phyloP scores from a whole-genome alignment of 2,888 invertebrate genomes.

The Pterostichus madidus region DNA sequence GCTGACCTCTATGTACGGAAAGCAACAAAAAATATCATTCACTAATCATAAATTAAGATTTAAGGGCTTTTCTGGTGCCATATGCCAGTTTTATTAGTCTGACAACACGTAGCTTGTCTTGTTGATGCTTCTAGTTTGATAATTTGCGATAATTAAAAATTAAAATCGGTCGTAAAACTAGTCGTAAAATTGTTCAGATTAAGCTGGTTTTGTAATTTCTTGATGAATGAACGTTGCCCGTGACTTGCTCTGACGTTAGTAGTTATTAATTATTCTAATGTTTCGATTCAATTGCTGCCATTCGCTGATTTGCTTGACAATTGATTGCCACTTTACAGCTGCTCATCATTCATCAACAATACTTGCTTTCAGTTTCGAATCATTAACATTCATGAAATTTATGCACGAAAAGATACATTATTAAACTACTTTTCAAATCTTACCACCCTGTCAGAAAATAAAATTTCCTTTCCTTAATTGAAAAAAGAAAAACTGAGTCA shows the following conservation, averaged over 20 bases:
- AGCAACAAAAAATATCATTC: conserved; percentile 68
- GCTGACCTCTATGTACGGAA: conserved; percentile 68
- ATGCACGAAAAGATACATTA: not conserved
- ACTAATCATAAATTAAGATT: conserved; percentile 69
- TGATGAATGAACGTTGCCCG: conserved; percentile 54
- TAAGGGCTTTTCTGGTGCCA: conserved; percentile 72
- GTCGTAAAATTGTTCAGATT: conserved; percentile 71
- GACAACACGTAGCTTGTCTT: conserved; percentile 70
- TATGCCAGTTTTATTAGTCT: conserved; percentile 72
- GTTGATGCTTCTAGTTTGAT: conserved; percentile 71
- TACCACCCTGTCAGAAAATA: no score
- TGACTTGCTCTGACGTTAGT: conserved; percentile 31
- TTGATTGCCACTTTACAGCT: conserved; percentile 33
- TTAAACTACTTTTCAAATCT: not conserved
- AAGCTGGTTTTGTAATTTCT: conserved; percentile 70
- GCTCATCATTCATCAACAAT: conserved; percentile 20
- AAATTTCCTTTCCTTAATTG: no score
- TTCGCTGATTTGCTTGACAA: not conserved
- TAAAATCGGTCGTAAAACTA: conserved; percentile 68
- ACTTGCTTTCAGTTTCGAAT: conserved; percentile 18
- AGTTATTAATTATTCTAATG: conserved; percentile 34
- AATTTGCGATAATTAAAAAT: conserved; percentile 69
- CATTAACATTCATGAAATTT: conserved; percentile 32
- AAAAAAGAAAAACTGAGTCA: no score
- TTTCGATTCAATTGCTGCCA: conserved; percentile 23